Percentiles rank a stretch among this genome's conserved stretches.
These are phyloP conservation scores for Holothuria leucospilota DNA, from an alignment of 53 echinoderm and acorn worm genomes.

Conservation along the genomic window DNA sequence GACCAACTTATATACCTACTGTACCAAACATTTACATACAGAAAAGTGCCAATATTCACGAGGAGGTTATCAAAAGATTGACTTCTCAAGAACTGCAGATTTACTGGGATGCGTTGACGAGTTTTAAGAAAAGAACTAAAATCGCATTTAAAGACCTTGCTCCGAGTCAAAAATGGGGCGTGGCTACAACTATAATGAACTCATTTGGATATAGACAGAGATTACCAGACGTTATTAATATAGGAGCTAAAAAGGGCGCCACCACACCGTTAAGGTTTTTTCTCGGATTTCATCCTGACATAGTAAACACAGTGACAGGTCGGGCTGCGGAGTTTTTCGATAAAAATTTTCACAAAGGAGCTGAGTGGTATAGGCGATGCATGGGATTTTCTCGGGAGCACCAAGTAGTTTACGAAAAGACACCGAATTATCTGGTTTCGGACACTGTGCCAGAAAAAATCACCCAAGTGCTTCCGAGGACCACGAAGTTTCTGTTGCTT, in stretches of 20 bases:
- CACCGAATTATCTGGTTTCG: slow-evolving; percentile 85
- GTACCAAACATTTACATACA: slow-evolving; percentile 22
- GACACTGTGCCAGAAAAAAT: slow-evolving; percentile 63
- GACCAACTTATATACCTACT: neutral
- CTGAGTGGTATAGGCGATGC: slow-evolving; percentile 74
- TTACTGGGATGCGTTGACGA: slow-evolving; percentile 34
- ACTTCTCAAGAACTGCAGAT: slow-evolving; percentile 36
- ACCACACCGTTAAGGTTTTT: slow-evolving; percentile 89
- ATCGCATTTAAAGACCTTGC: slow-evolving; percentile 40
- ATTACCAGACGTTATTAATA: slow-evolving; percentile 75
- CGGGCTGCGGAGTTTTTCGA: slow-evolving; percentile 89
- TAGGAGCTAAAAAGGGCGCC: slow-evolving; percentile 91
- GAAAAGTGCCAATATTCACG: slow-evolving; percentile 19
- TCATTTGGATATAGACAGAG: slow-evolving; percentile 72
- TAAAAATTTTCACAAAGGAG: slow-evolving; percentile 79
- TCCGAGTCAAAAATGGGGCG: slow-evolving; percentile 65
- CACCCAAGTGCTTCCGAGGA: slow-evolving; percentile 62
- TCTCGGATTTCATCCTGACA: slow-evolving; percentile 78
- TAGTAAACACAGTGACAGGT: slow-evolving; percentile 72
- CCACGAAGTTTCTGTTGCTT: slow-evolving; percentile 76
- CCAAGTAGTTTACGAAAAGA: slow-evolving; percentile 82
- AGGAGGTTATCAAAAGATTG: slow-evolving; percentile 32
- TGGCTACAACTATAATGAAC: slow-evolving; percentile 52
- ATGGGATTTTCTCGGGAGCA: slow-evolving; percentile 73
- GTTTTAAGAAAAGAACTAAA: slow-evolving; percentile 28